These are phyloP conservation scores for Parasteatoda tepidariorum DNA, from an alignment of 1,140 invertebrate species.

Conservation along the genomic window DNA sequence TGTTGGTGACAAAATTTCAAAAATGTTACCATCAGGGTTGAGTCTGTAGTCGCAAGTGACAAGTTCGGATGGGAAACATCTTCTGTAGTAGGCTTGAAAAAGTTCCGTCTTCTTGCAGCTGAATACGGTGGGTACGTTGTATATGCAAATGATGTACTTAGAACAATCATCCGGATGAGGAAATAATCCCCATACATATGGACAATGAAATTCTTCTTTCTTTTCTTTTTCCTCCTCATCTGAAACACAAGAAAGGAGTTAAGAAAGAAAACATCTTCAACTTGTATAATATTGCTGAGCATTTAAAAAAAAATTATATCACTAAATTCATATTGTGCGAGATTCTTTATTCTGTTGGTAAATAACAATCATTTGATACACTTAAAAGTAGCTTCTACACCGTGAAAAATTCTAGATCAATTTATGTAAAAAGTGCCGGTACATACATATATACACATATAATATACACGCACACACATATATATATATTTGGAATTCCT, in stretches of 20 bases:
- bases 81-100: slow-evolving; percentile 17
- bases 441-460: too few relatives aligned
- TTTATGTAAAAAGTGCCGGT: neutral
- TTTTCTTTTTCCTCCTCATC: neutral
- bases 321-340: neutral
- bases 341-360: neutral
- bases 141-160: slow-evolving; percentile 28
- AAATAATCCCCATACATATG: slow-evolving; percentile 12
- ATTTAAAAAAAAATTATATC: too few relatives aligned
- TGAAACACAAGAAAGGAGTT: neutral
- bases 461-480: too few relatives aligned
- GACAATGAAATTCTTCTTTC: neutral
- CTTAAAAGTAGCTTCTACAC: neutral
- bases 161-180: slow-evolving; percentile 17
- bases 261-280: neutral
- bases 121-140: slow-evolving; percentile 24
- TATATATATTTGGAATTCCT: too few relatives aligned
- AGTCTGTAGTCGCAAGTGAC: slow-evolving; percentile 12
- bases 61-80: neutral
- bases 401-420: neutral
- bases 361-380: neutral
- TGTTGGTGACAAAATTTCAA: too few relatives aligned
- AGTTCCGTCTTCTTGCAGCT: slow-evolving; percentile 26
- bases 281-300: too few relatives aligned
- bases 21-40: slow-evolving; percentile 35